Percentiles rank a stretch among this genome's conserved stretches.
Conservation (phyloP, 2,797 vertebrate genomes). For the Chelon auratus region DNA sequence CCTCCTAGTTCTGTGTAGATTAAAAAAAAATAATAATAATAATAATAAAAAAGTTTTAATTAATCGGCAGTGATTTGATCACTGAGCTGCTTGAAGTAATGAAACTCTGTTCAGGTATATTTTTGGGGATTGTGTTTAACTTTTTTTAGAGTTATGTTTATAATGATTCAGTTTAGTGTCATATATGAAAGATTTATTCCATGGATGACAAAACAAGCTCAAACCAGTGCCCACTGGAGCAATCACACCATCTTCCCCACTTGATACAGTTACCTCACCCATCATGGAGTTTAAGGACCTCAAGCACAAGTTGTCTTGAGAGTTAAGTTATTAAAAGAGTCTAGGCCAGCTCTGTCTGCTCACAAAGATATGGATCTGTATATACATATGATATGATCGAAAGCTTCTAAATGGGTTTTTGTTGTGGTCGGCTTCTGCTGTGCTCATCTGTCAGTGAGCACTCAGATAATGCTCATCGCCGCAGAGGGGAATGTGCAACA, state of each 20-base stretch:
- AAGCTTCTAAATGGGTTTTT: background rate
- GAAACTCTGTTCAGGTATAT: background rate
- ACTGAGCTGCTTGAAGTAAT: background rate
- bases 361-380: background rate
- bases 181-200: too few relatives aligned
- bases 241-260: too few relatives aligned
- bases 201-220: too few relatives aligned
- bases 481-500: background rate
- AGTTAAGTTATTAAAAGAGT: background rate
- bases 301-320: background rate
- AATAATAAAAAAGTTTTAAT: background rate
- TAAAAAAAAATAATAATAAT: too few relatives aligned
- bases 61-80: background rate
- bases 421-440: background rate
- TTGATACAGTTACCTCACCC: too few relatives aligned
- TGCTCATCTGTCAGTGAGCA: constrained; percentile 1
- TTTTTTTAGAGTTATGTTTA: background rate
- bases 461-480: background rate
- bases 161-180: too few relatives aligned
- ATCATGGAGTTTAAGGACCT: background rate
- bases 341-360: background rate
- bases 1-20: background rate
- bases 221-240: too few relatives aligned
- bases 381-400: background rate
- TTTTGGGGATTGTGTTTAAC: background rate